Percentiles rank a stretch among this genome's conserved stretches.
These are phyloP conservation scores for Saguinus imperator DNA, from an alignment of 2,113 vertebrate genomes.

Conservation along the genomic window DNA sequence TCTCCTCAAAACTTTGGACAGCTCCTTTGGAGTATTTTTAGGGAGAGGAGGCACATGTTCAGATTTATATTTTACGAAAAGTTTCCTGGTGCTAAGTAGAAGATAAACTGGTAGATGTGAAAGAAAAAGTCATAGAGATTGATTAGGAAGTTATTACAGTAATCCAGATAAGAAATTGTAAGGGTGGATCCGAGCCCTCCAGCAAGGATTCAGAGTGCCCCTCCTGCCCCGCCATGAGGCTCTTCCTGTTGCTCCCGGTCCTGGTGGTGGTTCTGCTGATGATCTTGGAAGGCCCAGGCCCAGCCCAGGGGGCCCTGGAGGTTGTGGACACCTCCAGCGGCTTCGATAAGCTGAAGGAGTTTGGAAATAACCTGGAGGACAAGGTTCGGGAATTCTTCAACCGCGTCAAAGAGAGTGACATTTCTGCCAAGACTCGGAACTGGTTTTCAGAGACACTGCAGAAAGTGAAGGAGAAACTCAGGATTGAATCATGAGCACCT, in stretches of 20 bases:
- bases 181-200: neutral
- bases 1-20: neutral
- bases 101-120: neutral
- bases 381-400: too few relatives aligned
- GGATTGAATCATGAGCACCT: neutral
- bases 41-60: neutral
- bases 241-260: too few relatives aligned
- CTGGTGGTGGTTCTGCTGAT: too few relatives aligned
- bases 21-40: neutral
- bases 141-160: neutral
- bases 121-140: neutral
- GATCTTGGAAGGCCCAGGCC: too few relatives aligned
- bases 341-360: too few relatives aligned
- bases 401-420: too few relatives aligned
- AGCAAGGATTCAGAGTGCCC: too few relatives aligned
- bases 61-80: slow-evolving; percentile 15
- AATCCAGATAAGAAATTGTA: neutral
- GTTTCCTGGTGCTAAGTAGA: neutral
- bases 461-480: neutral
- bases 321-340: too few relatives aligned
- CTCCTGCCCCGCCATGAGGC: too few relatives aligned
- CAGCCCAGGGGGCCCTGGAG: too few relatives aligned
- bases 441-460: neutral
- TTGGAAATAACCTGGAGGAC: too few relatives aligned
- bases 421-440: neutral